A percentile compares a stretch with the other conserved stretches of the same genome.
Evolutionary conservation across 2,888 invertebrate genomes (phyloP).

Genomic region (Melanchra persicariae): DNA sequence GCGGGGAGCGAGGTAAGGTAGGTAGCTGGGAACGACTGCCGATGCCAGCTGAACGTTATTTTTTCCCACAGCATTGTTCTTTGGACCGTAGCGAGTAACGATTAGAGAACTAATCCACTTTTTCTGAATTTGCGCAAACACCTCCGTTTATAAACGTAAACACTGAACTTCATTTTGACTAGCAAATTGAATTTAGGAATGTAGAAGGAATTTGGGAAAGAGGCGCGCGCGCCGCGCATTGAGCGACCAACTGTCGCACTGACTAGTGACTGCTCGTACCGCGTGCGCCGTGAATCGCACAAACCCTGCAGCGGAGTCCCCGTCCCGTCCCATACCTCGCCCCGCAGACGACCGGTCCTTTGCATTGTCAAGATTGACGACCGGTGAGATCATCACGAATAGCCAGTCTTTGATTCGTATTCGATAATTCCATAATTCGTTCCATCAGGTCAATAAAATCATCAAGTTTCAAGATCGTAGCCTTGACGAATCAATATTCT

Average conservation of each 20-base stretch:
- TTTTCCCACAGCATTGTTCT: conserved; percentile 91
- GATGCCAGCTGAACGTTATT: conserved; percentile 91
- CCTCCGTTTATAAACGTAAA: conserved; percentile 65
- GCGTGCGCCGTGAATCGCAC: conserved; percentile 86
- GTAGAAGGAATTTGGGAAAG: conserved; percentile 73
- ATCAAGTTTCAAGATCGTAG: conserved; percentile 40
- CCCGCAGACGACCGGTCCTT: conserved; percentile 87
- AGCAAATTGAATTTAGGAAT: conserved; percentile 80
- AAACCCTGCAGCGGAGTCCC: conserved; percentile 84
- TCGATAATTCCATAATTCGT: conserved; percentile 74
- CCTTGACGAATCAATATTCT: conserved; percentile 37
- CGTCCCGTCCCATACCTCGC: conserved; percentile 78
- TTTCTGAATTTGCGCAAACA: conserved; percentile 77
- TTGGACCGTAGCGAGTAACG: conserved; percentile 88
- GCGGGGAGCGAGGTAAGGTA: conserved; percentile 88
- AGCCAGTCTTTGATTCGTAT: conserved; percentile 79
- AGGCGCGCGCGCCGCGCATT: conserved; percentile 88
- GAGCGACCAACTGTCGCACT: conserved; percentile 86
- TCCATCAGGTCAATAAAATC: conserved; percentile 60
- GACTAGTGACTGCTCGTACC: conserved; percentile 78
- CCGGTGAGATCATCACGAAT: conserved; percentile 89
- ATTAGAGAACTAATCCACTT: conserved; percentile 78
- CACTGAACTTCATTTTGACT: conserved; percentile 83
- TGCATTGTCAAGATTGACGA: conserved; percentile 90
- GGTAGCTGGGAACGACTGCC: conserved; percentile 90